Base-by-base conservation (phyloP, 2,113 vertebrate genomes). In the Indicator maculatus region DNA sequence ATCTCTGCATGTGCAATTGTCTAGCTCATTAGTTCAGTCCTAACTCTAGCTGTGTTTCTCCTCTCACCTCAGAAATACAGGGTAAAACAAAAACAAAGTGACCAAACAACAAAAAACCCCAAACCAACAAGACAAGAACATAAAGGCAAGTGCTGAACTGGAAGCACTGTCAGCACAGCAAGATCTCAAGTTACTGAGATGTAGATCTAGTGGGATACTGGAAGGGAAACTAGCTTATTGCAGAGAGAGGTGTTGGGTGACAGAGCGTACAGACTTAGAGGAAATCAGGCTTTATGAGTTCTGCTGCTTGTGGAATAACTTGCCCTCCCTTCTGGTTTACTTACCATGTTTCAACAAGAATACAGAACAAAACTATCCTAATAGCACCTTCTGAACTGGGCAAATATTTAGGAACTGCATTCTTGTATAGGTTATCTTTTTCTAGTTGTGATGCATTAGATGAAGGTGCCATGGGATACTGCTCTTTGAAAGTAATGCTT, bases 1-100 rank as follows among this genome's bases (percentile, higher is more conserved):
- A 8, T 16, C 24, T 11, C 1, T 0, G 76, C 52, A 55, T 0
- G 0, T 30, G 59, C 30, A n/a, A 45, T 20, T 39, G 39, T 18
- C 36, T 64, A 17, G 9, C 16, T 70, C 67, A 13, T 47, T 38
- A 44, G 26, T 67, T 55, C 15, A 24, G 5, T 55, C 52, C 33
- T 11, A n/a, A 14, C 9, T 41, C 24, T 4, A 79, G 33, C 10
- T 44, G 16, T 30, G 33, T 52, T 82, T 79, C 50, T 24, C 41
- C 27, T 28, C 16, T 63, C 30, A n/a, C 30, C 52, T 55, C 61
- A 60, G 72, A 61, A 90, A 39, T n/a, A 85, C 4, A 3, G 2
- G 11, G 12, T 15, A 12, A 52, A 26, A 66, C 8, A 41, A 33
- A 31, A 58, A 11, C 10, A 20, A 59, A n/a, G 31, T 7, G 18